Evolutionary conservation across 2,797 vertebrate species (phyloP), one percentile per base, ranked within the genome.

Genomic region (Etheostoma nigrum): DNA sequence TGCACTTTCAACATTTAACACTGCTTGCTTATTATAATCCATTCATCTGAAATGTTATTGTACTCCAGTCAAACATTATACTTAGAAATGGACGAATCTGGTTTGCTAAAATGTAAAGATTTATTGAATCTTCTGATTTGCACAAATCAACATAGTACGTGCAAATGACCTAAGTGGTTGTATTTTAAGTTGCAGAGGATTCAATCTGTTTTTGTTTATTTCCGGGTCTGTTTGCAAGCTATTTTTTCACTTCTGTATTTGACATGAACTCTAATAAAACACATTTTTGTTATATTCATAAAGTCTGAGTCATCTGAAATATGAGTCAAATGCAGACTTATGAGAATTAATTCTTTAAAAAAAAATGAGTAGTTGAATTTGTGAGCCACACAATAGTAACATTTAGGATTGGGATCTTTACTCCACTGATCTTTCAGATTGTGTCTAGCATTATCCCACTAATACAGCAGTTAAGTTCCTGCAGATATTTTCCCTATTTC

Each of bases 381-480:
- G 19, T 55, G 33, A 68, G 36, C 7, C 12, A 60, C 36, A 67
- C 57, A 68, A 27, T 30, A 51, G 49, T 45, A 16, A 55, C 6
- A 0, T 70, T 63, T 25, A 52, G 40, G 19, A 69, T 7, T 47
- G 13, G 16, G 51, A 54, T 54, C 63, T 83, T 67, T 79, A 23
- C 33, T 80, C 67, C 60, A 55, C 54, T 74, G 78, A 76, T 81
- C 62, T 81, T 73, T 65, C 45, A 59, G 70, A 81, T 67, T 78
- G 13, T 84, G 71, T 77, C 19, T 36, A n/a, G 81, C 67, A 74
- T 83, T 81, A 79, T 65, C 49, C 75, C 21, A 4, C 62, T 89
- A 83, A 89, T 82, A 54, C 76, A 73, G 19, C 61, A 30, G 76
- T 71, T 70, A 78, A 74, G 79, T 85, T 89, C 86, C 63, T 76